Evolutionary conservation across 2,888 invertebrate genomes (phyloP).

Genomic region (Hydrotaea diabolus): DNA sequence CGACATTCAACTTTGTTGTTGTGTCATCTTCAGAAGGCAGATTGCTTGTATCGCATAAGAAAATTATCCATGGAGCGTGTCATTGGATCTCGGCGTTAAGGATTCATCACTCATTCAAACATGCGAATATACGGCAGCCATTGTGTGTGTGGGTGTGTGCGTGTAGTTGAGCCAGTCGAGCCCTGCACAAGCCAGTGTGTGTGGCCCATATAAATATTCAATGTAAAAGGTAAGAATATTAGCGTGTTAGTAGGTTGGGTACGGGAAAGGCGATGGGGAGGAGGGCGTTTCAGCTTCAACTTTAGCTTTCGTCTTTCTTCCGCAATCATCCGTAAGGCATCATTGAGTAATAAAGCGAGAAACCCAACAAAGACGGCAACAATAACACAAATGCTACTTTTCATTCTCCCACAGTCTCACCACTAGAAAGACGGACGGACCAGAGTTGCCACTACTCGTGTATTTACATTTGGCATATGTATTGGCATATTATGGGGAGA

Average conservation of each 20-base stretch:
- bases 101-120: slow-evolving; percentile 56
- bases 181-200: too few relatives aligned
- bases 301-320: slow-evolving; percentile 3
- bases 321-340: slow-evolving; percentile 30
- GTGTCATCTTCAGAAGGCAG: slow-evolving; percentile 54
- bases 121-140: background rate
- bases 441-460: too few relatives aligned
- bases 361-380: slow-evolving; percentile 18
- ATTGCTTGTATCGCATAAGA: slow-evolving; percentile 63
- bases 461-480: too few relatives aligned
- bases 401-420: slow-evolving; percentile 6
- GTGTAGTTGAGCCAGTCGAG: background rate
- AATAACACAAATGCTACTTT: slow-evolving; percentile 5
- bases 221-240: slow-evolving; percentile 18
- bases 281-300: slow-evolving; percentile 3
- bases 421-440: too few relatives aligned
- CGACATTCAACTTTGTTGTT: slow-evolving; percentile 43
- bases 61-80: slow-evolving; percentile 70
- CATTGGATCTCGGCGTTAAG: slow-evolving; percentile 68
- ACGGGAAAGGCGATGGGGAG: background rate
- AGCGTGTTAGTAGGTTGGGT: slow-evolving; percentile 14
- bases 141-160: background rate
- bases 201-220: background rate
- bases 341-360: slow-evolving; percentile 37
- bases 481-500: too few relatives aligned